Conservation (phyloP, 1,140 invertebrate genomes). For the Zaprionus nigranus region DNA sequence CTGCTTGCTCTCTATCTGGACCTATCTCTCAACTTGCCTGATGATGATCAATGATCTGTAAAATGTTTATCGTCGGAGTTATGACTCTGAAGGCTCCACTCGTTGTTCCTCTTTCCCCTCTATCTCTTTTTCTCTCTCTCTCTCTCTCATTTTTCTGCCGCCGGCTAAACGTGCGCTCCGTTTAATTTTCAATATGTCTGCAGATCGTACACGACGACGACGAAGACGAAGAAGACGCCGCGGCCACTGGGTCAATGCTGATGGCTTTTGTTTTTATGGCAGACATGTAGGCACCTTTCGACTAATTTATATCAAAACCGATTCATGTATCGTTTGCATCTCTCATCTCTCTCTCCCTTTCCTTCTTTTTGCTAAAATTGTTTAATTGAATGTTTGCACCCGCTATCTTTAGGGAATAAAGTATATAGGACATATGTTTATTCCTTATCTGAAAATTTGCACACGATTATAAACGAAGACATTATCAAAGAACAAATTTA, state of each 20-base stretch:
- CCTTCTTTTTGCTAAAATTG: slow-evolving; percentile 15
- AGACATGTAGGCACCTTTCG: slow-evolving; percentile 80
- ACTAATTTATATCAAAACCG: slow-evolving; percentile 65
- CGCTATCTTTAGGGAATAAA: too few species aligned
- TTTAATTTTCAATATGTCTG: slow-evolving; percentile 83
- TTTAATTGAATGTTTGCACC: slow-evolving; percentile 36
- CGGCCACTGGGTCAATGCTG: slow-evolving; percentile 76
- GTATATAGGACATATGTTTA: too few species aligned
- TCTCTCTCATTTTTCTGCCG: slow-evolving; percentile 18
- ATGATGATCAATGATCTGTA: slow-evolving; percentile 82
- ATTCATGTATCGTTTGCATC: slow-evolving; percentile 25
- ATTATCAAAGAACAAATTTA: too few species aligned
- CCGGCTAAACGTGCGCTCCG: slow-evolving; percentile 76
- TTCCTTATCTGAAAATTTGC: too few species aligned
- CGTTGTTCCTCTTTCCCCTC: neutral
- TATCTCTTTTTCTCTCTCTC: slow-evolving; percentile 2
- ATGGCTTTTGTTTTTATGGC: slow-evolving; percentile 82
- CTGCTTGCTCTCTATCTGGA: slow-evolving; percentile 9
- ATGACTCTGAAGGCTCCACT: slow-evolving; percentile 60
- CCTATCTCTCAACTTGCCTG: slow-evolving; percentile 35
- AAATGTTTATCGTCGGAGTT: slow-evolving; percentile 72
- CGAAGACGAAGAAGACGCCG: slow-evolving; percentile 12
- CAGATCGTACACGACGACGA: slow-evolving; percentile 40
- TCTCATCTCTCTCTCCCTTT: neutral
- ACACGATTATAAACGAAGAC: too few species aligned